Conservation (phyloP, 2,888 invertebrate species). For the Blera fallax region DNA sequence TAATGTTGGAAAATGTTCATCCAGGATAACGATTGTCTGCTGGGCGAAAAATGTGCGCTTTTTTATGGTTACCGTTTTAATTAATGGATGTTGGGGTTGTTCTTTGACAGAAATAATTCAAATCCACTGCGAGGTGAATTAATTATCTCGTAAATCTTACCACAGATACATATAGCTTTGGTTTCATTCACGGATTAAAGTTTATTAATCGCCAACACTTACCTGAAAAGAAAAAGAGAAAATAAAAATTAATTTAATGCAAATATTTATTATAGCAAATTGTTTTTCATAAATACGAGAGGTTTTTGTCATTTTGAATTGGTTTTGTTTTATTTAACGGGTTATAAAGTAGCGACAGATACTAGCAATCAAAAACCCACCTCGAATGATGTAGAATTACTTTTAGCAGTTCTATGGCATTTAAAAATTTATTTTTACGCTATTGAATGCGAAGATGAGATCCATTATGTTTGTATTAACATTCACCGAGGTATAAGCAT, state of each 20-base stretch:
- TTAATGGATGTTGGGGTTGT: slow-evolving; percentile 8
- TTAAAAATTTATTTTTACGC: no score
- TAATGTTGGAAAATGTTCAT: not conserved
- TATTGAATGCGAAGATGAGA: no score
- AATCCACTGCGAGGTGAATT: not conserved
- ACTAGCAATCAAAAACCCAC: not conserved
- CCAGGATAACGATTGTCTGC: slow-evolving; percentile 17
- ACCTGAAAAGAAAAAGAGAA: slow-evolving; percentile 51
- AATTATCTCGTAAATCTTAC: slow-evolving; percentile 50
- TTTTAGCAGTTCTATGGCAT: no score
- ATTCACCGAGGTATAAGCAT: no score
- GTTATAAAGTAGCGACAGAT: not conserved
- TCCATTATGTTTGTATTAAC: no score
- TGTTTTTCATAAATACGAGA: not conserved
- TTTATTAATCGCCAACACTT: slow-evolving; percentile 30
- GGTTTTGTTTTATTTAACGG: not conserved
- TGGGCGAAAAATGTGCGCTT: not conserved
- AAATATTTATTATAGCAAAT: not conserved
- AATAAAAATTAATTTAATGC: not conserved
- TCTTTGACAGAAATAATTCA: slow-evolving; percentile 5
- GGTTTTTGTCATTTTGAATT: not conserved
- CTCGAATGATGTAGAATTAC: not conserved
- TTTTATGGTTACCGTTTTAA: slow-evolving; percentile 6
- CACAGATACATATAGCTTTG: not conserved
- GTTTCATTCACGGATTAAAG: not conserved